These are phyloP conservation scores for Cryptoprocta ferox DNA, from an alignment of 2,797 vertebrate species.

Conservation along the genomic window DNA sequence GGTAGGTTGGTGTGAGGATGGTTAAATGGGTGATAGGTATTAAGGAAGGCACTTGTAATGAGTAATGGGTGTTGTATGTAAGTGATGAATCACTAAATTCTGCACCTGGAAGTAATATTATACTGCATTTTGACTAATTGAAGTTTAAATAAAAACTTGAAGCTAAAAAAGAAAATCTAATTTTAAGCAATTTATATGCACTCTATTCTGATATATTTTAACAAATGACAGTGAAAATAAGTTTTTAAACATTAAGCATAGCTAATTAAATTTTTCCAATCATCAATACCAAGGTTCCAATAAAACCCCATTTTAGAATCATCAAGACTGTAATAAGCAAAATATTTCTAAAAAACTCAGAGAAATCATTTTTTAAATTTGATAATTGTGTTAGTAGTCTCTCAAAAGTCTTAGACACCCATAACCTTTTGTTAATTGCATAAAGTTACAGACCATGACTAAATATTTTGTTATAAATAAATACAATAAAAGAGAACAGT, in stretches of 20 bases:
- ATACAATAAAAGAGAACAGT: background rate
- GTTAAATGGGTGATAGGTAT: background rate
- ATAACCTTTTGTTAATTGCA: background rate
- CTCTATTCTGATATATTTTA: background rate
- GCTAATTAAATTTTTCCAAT: background rate
- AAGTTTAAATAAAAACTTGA: background rate
- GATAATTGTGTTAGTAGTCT: background rate
- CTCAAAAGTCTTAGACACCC: background rate
- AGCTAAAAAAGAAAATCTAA: background rate
- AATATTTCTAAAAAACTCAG: background rate
- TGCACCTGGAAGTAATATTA: background rate
- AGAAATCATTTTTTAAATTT: background rate
- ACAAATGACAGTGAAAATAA: background rate
- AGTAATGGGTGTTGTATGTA: background rate
- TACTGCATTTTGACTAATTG: background rate
- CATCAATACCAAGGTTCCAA: background rate
- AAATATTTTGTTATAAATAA: constrained; percentile 43
- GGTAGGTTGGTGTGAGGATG: background rate
- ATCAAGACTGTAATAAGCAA: background rate
- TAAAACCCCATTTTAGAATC: background rate
- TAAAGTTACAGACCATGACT: background rate
- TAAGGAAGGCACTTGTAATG: background rate
- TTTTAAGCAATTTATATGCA: background rate
- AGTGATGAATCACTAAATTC: background rate
- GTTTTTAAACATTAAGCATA: background rate